phyloP scores from a whole-genome alignment of 2,113 vertebrate genomes.

The Empidonax alnorum region DNA sequence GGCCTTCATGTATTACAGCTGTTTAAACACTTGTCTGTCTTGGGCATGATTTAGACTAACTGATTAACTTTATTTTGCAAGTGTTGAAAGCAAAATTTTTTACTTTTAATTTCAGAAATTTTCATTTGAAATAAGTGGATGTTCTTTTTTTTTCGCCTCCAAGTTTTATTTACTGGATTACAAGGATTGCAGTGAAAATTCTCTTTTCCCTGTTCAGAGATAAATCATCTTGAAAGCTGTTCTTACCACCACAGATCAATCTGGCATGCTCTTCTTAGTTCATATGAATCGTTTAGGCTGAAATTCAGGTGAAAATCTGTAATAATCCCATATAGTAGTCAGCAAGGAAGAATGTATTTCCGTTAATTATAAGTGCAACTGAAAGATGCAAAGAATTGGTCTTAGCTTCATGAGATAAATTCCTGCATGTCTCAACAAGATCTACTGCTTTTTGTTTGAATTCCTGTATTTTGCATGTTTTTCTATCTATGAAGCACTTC shows the following conservation, averaged over 20 bases:
- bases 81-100: neutral
- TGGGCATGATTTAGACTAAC: neutral
- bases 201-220: neutral
- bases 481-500: neutral
- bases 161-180: accelerated
- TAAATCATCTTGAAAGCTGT: neutral
- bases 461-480: neutral
- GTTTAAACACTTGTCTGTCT: neutral
- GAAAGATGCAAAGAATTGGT: neutral
- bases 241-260: neutral
- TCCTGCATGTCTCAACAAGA: neutral
- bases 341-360: neutral
- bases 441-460: neutral
- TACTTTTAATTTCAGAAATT: neutral
- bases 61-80: neutral
- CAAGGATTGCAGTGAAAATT: neutral
- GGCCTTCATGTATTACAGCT: neutral
- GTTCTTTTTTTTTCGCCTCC: neutral
- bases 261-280: neutral
- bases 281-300: neutral
- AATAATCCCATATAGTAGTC: neutral
- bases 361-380: neutral
- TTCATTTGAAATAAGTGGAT: neutral
- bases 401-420: neutral
- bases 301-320: neutral